Evolutionary conservation across 1,140 invertebrate species (phyloP).

Genomic region (Mizuhopecten yessoensis): DNA sequence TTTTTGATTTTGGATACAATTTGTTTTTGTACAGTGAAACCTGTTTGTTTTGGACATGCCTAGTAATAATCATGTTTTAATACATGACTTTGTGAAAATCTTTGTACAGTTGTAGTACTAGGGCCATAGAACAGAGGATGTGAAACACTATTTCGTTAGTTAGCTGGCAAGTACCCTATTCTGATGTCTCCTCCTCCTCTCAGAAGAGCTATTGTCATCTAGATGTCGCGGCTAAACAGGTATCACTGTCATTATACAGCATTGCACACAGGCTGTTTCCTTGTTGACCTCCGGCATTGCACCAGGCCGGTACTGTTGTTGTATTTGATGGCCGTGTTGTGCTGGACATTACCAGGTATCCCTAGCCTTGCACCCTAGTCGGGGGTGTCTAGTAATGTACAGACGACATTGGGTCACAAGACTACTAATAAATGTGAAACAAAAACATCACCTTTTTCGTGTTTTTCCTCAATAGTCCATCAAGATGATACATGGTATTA

Average conservation of each 20-base stretch:
- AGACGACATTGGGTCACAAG: not conserved
- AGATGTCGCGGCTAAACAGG: not conserved
- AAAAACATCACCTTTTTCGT: not conserved
- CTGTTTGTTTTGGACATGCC: not conserved
- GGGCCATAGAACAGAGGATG: too few relatives aligned
- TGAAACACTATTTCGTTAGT: too few relatives aligned
- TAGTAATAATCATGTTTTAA: not conserved
- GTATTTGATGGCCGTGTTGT: conserved; percentile 5
- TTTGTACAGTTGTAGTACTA: too few relatives aligned
- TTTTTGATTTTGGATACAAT: not conserved
- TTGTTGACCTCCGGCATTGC: conserved; percentile 8
- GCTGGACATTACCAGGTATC: not conserved
- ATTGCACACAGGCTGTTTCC: conserved; percentile 5
- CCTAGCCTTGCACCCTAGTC: not conserved
- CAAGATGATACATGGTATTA: too few relatives aligned
- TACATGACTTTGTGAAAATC: too few relatives aligned
- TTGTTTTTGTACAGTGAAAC: not conserved
- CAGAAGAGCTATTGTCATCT: not conserved
- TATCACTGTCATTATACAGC: not conserved
- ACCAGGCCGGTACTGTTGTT: not conserved
- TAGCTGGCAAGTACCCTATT: too few relatives aligned
- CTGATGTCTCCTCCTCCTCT: not conserved
- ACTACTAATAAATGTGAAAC: not conserved
- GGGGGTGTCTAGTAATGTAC: not conserved
- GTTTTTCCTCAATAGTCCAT: not conserved